These are phyloP conservation scores for Chamaetylas fuelleborni DNA, from an alignment of 2,113 vertebrate genomes.

Conservation along the genomic window DNA sequence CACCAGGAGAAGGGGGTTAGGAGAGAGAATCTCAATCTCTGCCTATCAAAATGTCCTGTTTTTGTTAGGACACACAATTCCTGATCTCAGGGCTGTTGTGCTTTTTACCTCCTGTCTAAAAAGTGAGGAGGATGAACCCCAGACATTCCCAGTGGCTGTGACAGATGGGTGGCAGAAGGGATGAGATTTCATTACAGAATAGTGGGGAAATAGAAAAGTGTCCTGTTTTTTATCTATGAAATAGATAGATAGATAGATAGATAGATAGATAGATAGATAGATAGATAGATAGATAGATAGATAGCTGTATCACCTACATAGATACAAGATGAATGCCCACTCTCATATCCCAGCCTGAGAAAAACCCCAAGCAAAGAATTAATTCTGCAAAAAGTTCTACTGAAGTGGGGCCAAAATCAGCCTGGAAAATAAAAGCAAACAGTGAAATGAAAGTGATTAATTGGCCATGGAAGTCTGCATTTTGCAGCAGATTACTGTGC, in stretches of 20 bases:
- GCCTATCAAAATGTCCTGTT: accelerated
- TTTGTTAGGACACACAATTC: background rate
- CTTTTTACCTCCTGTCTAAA: background rate
- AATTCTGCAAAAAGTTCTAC: accelerated
- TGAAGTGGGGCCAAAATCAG: background rate
- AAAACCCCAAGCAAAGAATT: background rate
- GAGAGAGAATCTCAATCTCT: background rate
- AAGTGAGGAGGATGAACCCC: background rate
- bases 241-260: background rate
- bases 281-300: background rate
- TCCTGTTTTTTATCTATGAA: background rate
- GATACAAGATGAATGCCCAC: accelerated
- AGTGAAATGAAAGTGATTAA: background rate
- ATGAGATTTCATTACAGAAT: background rate
- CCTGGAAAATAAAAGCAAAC: background rate
- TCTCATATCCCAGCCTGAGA: background rate
- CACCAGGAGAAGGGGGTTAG: background rate
- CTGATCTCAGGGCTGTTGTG: accelerated
- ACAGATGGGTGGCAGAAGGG: no score
- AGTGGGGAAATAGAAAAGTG: background rate
- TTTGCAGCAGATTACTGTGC: background rate
- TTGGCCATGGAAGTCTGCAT: background rate
- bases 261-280: background rate
- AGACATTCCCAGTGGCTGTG: background rate
- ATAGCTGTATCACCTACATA: background rate